A percentile compares a stretch with the other conserved stretches of the same genome.
These are phyloP conservation scores for Hepsetus odoe DNA, from an alignment of 2,113 vertebrate species.

Conservation along the genomic window DNA sequence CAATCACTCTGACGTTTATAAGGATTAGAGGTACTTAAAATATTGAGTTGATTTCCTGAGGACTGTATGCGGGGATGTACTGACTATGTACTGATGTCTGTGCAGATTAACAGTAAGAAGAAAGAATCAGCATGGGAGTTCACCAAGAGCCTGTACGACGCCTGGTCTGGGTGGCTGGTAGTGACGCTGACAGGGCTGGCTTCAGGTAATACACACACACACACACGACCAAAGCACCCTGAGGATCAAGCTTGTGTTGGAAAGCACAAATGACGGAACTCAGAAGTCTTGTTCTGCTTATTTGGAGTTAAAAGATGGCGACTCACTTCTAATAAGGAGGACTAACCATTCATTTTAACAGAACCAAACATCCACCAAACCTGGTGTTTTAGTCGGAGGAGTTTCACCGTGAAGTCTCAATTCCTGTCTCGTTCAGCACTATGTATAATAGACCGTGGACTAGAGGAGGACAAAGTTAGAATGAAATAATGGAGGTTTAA, in stretches of 20 bases:
- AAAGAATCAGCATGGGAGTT: constrained; percentile 99
- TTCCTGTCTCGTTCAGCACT: background rate
- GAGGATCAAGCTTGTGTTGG: constrained; percentile 13
- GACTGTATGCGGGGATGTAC: too few relatives aligned
- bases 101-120: constrained; percentile 96
- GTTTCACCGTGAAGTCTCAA: too few relatives aligned
- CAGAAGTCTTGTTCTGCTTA: too few relatives aligned
- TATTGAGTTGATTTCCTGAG: too few relatives aligned
- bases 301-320: too few relatives aligned
- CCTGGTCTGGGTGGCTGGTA: constrained; percentile 98
- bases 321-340: too few relatives aligned
- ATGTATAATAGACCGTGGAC: background rate
- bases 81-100: background rate
- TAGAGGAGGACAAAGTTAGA: background rate
- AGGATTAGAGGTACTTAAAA: too few relatives aligned
- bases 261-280: too few relatives aligned
- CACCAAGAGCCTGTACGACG: constrained; percentile 94
- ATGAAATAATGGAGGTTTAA: background rate
- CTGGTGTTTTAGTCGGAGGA: too few relatives aligned
- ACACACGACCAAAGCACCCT: background rate
- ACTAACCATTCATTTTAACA: too few relatives aligned
- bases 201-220: constrained; percentile 80
- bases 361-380: too few relatives aligned
- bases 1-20: too few relatives aligned
- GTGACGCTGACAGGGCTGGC: constrained; percentile 95